Evolutionary conservation across 2,888 invertebrate species (phyloP).

Genomic region (Muscina levida): DNA sequence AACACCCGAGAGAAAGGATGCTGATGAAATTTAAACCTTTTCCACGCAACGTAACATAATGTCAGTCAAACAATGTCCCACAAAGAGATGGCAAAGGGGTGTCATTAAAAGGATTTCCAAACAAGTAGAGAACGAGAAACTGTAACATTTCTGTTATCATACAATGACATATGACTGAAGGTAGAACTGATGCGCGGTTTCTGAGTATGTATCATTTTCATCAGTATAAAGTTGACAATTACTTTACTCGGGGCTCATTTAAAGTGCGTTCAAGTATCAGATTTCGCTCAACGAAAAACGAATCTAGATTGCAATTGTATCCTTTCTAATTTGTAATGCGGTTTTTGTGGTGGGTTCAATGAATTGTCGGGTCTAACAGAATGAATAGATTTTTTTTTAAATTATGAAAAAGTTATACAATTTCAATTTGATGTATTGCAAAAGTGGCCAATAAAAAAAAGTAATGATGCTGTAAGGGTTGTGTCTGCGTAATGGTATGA

Average conservation of each 20-base stretch:
- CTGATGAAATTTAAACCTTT: slow-evolving; percentile 64
- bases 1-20: slow-evolving; percentile 40
- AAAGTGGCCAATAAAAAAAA: slow-evolving; percentile 14
- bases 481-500: background rate
- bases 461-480: slow-evolving; percentile 62
- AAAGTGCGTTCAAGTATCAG: slow-evolving; percentile 50
- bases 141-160: slow-evolving; percentile 52
- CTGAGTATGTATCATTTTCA: slow-evolving; percentile 56
- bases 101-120: slow-evolving; percentile 18
- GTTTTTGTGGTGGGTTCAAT: slow-evolving; percentile 36
- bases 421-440: slow-evolving; percentile 55
- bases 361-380: slow-evolving; percentile 33
- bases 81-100: slow-evolving; percentile 45
- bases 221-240: slow-evolving; percentile 62
- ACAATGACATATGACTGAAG: background rate
- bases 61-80: background rate
- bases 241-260: slow-evolving; percentile 52
- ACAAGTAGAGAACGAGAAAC: slow-evolving; percentile 51
- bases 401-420: slow-evolving; percentile 57
- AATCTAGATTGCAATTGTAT: slow-evolving; percentile 60
- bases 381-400: slow-evolving; percentile 47
- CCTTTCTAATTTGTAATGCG: slow-evolving; percentile 49
- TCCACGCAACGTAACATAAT: background rate
- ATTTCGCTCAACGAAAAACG: slow-evolving; percentile 58
- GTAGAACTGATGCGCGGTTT: background rate